Evolutionary conservation across 2,888 invertebrate genomes (phyloP), one percentile per base, ranked within the genome.

Genomic region (Aphrophora alni): DNA sequence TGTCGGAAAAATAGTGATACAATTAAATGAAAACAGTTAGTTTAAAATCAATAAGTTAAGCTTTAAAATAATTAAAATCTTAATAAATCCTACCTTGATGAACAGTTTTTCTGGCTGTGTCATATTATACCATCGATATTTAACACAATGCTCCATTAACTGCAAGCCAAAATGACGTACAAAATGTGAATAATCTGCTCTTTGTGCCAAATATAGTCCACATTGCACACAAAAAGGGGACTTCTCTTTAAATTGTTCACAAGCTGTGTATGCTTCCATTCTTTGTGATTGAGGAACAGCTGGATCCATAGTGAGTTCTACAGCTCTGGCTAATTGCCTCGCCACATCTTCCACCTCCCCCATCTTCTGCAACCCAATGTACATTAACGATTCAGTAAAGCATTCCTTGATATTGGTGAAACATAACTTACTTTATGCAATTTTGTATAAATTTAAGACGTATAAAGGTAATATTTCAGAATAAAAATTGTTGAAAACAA

Each of bases 91-190:
- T 87, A 92, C 93, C 91, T 97, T 97, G 81, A 98, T 95, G 86
- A 95, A 95, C 82, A 96, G 90, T 88, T 97, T 98, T 86, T 97
- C 96, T 79, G 93, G 93, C 85, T 95, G 94, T 4, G 94, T 93
- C 86, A 98, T 95, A 85, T 94, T 94, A 82, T 95, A 95, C 98
- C 98, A 98, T 82, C 95, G 92, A 87, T 96, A 97, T 89, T 97
- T 98, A 33, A 98, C 95, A 77, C 95, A 95, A 87, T 98, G 95
- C 87, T 98, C 98, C 92, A 98, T 94, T 0, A 98, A 89, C 86
- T 98, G 97, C 0, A 98, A 90, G 0, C 98, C 98, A 89, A 97
- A 97, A 87, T 97, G 97, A 80, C 96, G 93, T 0, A 96, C 94
- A 80, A 95, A 92, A 51, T 94, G 92, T 10, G 94, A 94, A 86